These are phyloP conservation scores for Diplazon laetatorius DNA, from an alignment of 2,888 invertebrate genomes.

Conservation along the genomic window DNA sequence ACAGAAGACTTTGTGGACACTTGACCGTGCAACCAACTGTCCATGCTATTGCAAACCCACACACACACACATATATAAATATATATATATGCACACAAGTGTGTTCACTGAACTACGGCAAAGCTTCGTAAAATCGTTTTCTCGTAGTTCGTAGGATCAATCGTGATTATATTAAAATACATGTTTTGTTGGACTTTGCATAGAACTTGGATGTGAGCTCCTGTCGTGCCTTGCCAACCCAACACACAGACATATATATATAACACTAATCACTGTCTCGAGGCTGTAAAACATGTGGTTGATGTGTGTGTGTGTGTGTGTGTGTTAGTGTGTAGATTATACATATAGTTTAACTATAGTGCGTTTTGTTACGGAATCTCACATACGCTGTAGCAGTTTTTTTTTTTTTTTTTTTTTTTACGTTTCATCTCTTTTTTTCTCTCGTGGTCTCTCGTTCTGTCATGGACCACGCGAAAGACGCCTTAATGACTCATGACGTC, in stretches of 20 bases:
- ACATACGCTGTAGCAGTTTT: constrained; percentile 16
- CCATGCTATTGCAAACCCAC: constrained; percentile 6
- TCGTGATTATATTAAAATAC: constrained; percentile 54
- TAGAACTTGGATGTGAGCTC: constrained; percentile 45
- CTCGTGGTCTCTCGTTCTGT: constrained; percentile 14
- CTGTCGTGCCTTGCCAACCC: not conserved
- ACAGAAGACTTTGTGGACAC: constrained; percentile 24
- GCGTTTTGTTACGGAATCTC: constrained; percentile 21
- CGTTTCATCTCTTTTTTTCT: constrained; percentile 21
- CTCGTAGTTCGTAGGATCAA: constrained; percentile 36
- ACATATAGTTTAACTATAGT: constrained; percentile 18
- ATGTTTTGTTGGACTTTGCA: constrained; percentile 68
- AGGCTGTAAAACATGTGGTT: too few relatives aligned
- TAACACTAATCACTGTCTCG: constrained; percentile 23
- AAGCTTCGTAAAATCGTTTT: constrained; percentile 11
- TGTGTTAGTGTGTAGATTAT: too few relatives aligned
- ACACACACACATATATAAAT: constrained; percentile 26
- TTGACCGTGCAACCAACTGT: constrained; percentile 27
- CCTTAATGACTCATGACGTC: constrained; percentile 76
- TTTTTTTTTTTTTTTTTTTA: too few relatives aligned
- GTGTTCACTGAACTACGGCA: constrained; percentile 4
- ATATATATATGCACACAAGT: constrained; percentile 4
- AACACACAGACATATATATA: not conserved
- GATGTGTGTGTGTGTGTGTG: too few relatives aligned
- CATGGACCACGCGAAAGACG: constrained; percentile 46